Evolutionary conservation across 2,113 vertebrate genomes (phyloP), one percentile per base, ranked within the genome.

Genomic region (Thalassarche chlororhynchos): DNA sequence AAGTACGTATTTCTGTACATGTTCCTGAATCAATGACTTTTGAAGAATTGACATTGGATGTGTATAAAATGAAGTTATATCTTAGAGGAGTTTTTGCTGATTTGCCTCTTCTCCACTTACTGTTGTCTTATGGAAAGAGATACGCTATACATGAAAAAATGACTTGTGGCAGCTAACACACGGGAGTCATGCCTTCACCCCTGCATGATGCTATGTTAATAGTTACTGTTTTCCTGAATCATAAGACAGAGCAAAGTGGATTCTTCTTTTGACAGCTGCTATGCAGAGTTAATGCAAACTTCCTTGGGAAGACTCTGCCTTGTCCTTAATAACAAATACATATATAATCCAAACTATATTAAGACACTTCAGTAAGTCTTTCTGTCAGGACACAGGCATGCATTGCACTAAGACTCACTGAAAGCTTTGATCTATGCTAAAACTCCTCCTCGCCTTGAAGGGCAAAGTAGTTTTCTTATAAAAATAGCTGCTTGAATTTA

Each of bases 41-140:
- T 36, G 26, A 62, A 71, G 72, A 78, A 61, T 0, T 4, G 2
- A 23, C 23, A 18, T 0, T 3, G 32, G 31, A 62, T 14, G 6
- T 24, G 2, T 17, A 47, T 4, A 68, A 83, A 79, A 82, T 32
- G 15, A 68, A 77, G 31, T 5, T 44, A 1, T 5, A 66, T 61
- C 26, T 60, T n/a, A 6, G 16, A 47, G 23, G 9, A 61, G 9
- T 16, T 78, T 70, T 75, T 38, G 7, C 9, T 57, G 3, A 65
- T 57, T 52, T 55, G 28, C 38, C 23, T 84, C 29, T 44, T 87
- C 51, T 49, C 52, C 17, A 24, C 32, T 54, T 40, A 36, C 14
- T 26, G 25, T 20, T 52, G 24, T 51, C 11, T 38, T 57, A 36
- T 0, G 8, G 75, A 64, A 74, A 16, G 32, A 55, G 17, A 38